A percentile compares a stretch with the other conserved stretches of the same genome.
Conservation (phyloP, 2,797 vertebrate genomes). For the Monodelphis domestica region DNA sequence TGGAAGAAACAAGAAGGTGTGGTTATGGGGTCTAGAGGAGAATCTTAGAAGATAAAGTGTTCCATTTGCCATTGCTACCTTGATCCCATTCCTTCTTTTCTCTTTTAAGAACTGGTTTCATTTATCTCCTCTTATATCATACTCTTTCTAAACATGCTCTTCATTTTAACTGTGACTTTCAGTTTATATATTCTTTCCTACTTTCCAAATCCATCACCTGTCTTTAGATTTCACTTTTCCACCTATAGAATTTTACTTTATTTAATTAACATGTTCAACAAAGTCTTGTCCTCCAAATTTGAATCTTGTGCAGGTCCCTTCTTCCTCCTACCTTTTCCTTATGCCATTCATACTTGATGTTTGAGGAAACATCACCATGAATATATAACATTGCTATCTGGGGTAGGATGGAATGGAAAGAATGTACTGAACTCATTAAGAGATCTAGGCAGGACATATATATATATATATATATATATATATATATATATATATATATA, state of each 20-base stretch:
- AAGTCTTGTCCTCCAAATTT: neutral
- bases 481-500: no score
- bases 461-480: no score
- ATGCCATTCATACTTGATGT: neutral
- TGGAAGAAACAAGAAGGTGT: neutral
- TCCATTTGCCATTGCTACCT: neutral
- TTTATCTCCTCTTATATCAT: neutral
- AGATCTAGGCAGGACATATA: no score
- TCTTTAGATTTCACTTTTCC: neutral
- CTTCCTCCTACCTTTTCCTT: neutral
- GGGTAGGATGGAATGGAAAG: neutral
- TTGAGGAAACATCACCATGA: neutral
- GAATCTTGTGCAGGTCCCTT: neutral
- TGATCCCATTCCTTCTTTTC: neutral
- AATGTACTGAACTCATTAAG: neutral
- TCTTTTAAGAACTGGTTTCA: neutral
- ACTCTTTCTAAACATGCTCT: neutral
- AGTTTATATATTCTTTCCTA: neutral
- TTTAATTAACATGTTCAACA: neutral
- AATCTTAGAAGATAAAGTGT: neutral
- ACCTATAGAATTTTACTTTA: neutral
- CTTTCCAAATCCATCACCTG: neutral
- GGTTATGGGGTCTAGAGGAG: neutral
- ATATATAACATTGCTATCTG: neutral
- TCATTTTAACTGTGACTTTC: neutral